These are phyloP conservation scores for Tipula lateralis DNA, from an alignment of 2,888 invertebrate species.

Conservation along the genomic window DNA sequence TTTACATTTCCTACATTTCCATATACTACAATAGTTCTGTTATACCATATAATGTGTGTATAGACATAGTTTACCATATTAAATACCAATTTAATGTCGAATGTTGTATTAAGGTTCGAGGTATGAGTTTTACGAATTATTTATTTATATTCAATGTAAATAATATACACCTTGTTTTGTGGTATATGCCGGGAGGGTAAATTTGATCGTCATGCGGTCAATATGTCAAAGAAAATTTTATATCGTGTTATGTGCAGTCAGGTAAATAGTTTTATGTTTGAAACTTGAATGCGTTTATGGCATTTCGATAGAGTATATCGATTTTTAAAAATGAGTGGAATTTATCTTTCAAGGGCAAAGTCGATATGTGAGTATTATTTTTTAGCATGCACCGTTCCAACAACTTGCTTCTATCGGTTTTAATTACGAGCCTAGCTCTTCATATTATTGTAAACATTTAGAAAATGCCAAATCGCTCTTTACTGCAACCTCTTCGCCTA, in stretches of 20 bases:
- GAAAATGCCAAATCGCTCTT: no score
- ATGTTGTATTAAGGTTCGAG: background rate
- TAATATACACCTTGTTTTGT: background rate
- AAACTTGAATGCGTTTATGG: background rate
- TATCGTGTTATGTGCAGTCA: background rate
- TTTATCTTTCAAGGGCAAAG: background rate
- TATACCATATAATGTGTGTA: background rate
- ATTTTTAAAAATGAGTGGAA: background rate
- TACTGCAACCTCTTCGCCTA: no score
- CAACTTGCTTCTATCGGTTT: no score
- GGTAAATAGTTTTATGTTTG: background rate
- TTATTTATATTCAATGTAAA: slow-evolving; percentile 11
- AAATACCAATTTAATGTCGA: background rate
- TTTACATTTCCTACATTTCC: background rate
- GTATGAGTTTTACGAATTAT: background rate
- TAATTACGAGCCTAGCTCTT: no score
- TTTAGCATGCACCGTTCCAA: no score
- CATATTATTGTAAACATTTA: no score
- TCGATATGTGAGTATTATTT: no score
- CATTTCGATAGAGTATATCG: background rate
- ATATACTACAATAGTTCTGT: background rate
- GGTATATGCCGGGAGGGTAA: background rate
- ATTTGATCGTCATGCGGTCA: background rate
- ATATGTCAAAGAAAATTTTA: background rate
- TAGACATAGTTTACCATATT: background rate